Percentiles rank a stretch among this genome's conserved stretches.
These are phyloP conservation scores for Myotis brandtii DNA, from an alignment of 2,113 vertebrate genomes.

Conservation along the genomic window DNA sequence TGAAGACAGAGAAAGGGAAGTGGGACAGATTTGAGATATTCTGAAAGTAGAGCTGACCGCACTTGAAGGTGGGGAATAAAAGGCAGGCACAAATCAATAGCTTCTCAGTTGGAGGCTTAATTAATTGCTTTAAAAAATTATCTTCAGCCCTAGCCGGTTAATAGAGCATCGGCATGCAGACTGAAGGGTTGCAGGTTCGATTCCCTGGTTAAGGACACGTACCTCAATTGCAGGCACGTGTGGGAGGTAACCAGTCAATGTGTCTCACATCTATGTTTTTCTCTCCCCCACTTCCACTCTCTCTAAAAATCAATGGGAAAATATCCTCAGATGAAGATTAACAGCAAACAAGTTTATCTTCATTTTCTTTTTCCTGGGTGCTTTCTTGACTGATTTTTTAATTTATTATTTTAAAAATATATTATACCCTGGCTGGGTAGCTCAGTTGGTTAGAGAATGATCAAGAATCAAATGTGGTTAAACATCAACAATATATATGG, in stretches of 20 bases:
- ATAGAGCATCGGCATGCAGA: too few relatives aligned
- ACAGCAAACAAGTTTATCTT: background rate
- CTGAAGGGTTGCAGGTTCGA: too few relatives aligned
- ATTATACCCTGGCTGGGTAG: background rate
- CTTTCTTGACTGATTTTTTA: background rate
- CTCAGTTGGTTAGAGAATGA: background rate
- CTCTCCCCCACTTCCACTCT: too few relatives aligned
- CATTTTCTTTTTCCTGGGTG: conserved; percentile 26
- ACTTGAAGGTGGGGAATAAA: background rate
- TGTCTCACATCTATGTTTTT: too few relatives aligned
- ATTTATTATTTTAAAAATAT: background rate
- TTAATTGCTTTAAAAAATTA: background rate
- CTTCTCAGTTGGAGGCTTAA: background rate
- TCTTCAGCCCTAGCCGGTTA: background rate
- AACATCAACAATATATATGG: background rate
- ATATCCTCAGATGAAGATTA: too few relatives aligned
- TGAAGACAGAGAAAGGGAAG: background rate
- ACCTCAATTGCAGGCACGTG: too few relatives aligned
- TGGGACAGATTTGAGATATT: background rate
- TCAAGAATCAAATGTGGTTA: background rate
- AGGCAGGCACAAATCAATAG: background rate
- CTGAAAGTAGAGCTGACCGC: background rate
- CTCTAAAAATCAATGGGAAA: too few relatives aligned
- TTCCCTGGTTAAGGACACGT: too few relatives aligned
- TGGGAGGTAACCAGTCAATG: too few relatives aligned